Conservation (phyloP, 1,140 invertebrate species). For the Schlechtendalia chinensis region DNA sequence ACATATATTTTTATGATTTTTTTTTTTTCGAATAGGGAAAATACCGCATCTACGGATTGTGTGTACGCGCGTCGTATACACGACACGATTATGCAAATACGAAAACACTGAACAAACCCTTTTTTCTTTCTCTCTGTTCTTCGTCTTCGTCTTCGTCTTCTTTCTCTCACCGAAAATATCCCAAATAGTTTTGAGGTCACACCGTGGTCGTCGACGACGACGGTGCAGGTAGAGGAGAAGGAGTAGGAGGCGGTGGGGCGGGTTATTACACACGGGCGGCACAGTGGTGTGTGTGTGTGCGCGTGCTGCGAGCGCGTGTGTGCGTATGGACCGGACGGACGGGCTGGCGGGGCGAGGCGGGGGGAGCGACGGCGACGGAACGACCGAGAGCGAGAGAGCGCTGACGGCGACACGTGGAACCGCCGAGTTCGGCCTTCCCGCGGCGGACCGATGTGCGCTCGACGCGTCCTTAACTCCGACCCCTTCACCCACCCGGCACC, state of each 20-base stretch:
- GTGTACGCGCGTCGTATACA: not conserved
- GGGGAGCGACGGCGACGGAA: slow-evolving; percentile 16
- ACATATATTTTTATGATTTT: too few relatives aligned
- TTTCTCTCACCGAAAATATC: slow-evolving; percentile 44
- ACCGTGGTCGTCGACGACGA: slow-evolving; percentile 38
- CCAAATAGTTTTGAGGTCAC: slow-evolving; percentile 48
- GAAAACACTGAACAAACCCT: slow-evolving; percentile 42
- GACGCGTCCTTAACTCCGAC: slow-evolving; percentile 43
- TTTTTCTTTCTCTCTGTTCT: slow-evolving; percentile 22
- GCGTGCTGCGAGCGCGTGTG: not conserved
- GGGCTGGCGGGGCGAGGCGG: not conserved
- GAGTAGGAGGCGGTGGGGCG: slow-evolving; percentile 10
- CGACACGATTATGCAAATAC: slow-evolving; percentile 41
- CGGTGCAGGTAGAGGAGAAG: not conserved
- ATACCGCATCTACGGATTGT: too few relatives aligned
- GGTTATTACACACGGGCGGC: slow-evolving; percentile 40
- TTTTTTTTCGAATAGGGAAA: not conserved
- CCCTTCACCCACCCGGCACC: slow-evolving; percentile 5
- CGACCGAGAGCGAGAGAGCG: slow-evolving; percentile 28
- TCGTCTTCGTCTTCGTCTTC: not conserved
- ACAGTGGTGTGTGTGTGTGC: not conserved
- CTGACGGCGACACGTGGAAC: slow-evolving; percentile 46
- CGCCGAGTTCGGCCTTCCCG: slow-evolving; percentile 42
- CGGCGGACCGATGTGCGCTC: slow-evolving; percentile 21
- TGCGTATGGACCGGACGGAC: not conserved